Base-by-base conservation (phyloP, 2,113 vertebrate genomes). In the Hipposideros armiger region DNA sequence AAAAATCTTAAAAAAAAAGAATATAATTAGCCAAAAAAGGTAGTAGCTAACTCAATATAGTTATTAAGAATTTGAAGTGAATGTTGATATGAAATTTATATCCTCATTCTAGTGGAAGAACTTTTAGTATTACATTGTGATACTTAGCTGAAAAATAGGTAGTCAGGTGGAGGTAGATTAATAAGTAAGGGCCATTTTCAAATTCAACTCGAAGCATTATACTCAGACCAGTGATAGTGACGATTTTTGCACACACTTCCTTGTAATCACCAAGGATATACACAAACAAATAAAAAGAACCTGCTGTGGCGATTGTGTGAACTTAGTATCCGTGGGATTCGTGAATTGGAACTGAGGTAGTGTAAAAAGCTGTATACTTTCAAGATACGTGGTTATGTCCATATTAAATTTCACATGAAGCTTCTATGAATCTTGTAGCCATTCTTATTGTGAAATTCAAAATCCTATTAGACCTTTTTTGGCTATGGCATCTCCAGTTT, bases 21-120 rank as follows among this genome's bases (percentile, higher is more conserved):
- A 87, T 45, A 74, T 78, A 78, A 89, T 73, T 58, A 62, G 17
- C 52, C 13, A 47, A 50, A 66, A 32, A 82, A 86, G n/a, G 4
- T 56, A 52, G 4, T 56, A 52, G 11, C 19, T 89, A 85, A 67
- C 15, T 60, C 30, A 54, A 54, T 67, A 81, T 1, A 70, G 19
- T 74, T 62, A 66, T n/a, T 76, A 60, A 96, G 20, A 77, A 72
- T 85, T 85, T 66, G 45, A 80, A 82, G 14, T 93, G 52, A 72
- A 52, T 54, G 24, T 77, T 47, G 73, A n/a, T 36, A 3, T 60
- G n/a, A 74, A 87, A 58, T 85, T 72, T 81, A 54, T 80, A 40
- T 73, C 14, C 60, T 2, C 17, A 81, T 87, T 92, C 5, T 7
- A 58, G 15, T 72, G 22, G 54, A 82, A 56, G 1, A 50, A 50